Evolutionary conservation across 1,140 invertebrate genomes (phyloP).

Genomic region (Dinoponera quadriceps): DNA sequence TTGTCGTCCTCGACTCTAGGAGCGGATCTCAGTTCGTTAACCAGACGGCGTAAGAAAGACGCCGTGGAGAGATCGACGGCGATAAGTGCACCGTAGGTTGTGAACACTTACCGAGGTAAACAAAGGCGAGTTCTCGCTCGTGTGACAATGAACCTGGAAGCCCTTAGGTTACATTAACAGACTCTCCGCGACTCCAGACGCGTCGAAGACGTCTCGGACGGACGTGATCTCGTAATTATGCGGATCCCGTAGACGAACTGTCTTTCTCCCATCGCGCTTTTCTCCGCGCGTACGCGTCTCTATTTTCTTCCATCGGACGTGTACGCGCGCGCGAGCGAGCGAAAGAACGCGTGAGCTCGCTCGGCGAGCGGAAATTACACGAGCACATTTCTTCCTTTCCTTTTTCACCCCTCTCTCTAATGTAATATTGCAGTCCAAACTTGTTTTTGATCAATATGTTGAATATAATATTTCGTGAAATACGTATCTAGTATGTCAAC

Average conservation of each 20-base stretch:
- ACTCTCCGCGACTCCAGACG: slow-evolving; percentile 65
- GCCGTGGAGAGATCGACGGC: slow-evolving; percentile 65
- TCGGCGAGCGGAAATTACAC: slow-evolving; percentile 29
- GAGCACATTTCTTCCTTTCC: background rate
- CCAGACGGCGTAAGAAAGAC: slow-evolving; percentile 69
- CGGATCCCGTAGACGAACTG: slow-evolving; percentile 70
- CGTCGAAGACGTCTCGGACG: slow-evolving; percentile 67
- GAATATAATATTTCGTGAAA: too few relatives aligned
- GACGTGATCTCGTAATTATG: slow-evolving; percentile 79
- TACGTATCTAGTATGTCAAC: too few relatives aligned
- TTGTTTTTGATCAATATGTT: too few relatives aligned
- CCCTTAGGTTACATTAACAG: slow-evolving; percentile 71
- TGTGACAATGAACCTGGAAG: slow-evolving; percentile 80
- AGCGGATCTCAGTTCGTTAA: slow-evolving; percentile 76
- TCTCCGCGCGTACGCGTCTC: slow-evolving; percentile 42
- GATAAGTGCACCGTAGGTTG: slow-evolving; percentile 70
- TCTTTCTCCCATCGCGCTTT: slow-evolving; percentile 40
- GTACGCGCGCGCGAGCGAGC: background rate
- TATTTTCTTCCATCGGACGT: slow-evolving; percentile 41
- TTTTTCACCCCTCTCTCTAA: background rate
- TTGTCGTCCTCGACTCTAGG: slow-evolving; percentile 36
- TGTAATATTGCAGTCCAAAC: too few relatives aligned
- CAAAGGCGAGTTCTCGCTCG: slow-evolving; percentile 77
- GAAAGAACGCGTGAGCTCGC: background rate
- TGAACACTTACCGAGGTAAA: slow-evolving; percentile 72